Percentiles rank a stretch among this genome's conserved stretches.
Conservation (phyloP, 2,797 vertebrate species). For the Cossypha heuglini region DNA sequence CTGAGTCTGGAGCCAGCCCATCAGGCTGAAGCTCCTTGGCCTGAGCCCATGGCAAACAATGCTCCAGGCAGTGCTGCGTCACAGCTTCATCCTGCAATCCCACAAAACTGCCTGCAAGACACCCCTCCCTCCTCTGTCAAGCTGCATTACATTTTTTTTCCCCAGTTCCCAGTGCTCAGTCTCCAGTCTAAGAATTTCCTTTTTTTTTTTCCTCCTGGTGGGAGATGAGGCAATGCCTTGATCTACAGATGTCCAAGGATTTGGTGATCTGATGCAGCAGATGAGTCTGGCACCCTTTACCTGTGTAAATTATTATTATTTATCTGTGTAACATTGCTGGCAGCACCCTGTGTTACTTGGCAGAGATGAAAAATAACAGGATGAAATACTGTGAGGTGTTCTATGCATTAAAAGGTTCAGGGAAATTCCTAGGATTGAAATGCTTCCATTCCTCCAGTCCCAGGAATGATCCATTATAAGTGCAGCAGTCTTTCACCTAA, state of each 20-base stretch:
- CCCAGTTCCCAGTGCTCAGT: neutral
- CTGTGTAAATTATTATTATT: neutral
- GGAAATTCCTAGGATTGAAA: neutral
- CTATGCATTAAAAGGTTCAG: neutral
- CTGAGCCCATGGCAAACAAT: neutral
- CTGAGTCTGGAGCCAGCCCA: neutral
- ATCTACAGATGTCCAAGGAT: neutral
- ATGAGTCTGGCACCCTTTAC: neutral
- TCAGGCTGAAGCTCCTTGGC: neutral
- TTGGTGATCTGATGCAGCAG: neutral
- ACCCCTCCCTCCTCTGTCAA: neutral
- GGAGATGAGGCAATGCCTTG: neutral
- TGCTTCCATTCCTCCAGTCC: neutral
- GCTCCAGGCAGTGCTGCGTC: neutral
- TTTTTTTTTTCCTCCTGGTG: neutral
- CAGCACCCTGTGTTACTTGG: neutral
- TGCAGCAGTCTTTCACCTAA: neutral
- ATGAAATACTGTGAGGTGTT: neutral
- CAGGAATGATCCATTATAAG: rapidly evolving
- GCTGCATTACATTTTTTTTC: neutral
- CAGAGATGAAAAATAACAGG: neutral
- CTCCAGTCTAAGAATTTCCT: neutral
- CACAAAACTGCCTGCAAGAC: neutral
- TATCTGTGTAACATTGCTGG: neutral
- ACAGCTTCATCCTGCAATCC: neutral